Evolutionary conservation across 2,113 vertebrate species (phyloP).

Genomic region (Oncorhynchus nerka): DNA sequence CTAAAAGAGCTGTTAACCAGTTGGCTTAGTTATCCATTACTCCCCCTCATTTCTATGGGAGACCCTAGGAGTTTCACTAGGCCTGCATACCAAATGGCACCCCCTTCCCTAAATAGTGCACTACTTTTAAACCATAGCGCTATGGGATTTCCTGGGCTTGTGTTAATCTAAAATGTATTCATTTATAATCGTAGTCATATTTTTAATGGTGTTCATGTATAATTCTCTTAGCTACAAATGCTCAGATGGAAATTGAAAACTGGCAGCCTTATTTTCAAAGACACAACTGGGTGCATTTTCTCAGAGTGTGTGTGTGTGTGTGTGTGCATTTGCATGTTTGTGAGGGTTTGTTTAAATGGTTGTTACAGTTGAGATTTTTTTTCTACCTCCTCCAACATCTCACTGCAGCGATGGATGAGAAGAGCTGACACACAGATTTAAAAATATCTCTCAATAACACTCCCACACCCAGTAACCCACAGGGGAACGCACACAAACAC

Average conservation of each 20-base stretch:
- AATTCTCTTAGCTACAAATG: constrained; percentile 39
- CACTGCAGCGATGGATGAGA: constrained; percentile 61
- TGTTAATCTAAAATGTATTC: constrained; percentile 26
- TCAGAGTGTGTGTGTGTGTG: constrained; percentile 38
- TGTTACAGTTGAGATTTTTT: constrained; percentile 58
- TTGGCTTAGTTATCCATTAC: constrained; percentile 21
- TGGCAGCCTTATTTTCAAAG: constrained; percentile 41
- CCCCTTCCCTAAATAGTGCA: too few relatives aligned
- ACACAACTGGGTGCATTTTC: constrained; percentile 38
- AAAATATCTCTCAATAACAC: constrained; percentile 74
- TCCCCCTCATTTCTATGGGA: neutral
- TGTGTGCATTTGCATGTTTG: constrained; percentile 22
- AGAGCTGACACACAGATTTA: constrained; percentile 68
- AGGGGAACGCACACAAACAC: constrained; percentile 37
- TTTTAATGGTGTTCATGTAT: constrained; percentile 46
- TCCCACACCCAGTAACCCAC: constrained; percentile 51
- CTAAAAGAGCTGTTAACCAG: neutral
- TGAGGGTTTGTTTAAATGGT: constrained; percentile 35
- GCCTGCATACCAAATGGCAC: too few relatives aligned
- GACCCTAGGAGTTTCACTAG: neutral
- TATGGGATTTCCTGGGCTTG: constrained; percentile 1
- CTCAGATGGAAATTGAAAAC: constrained; percentile 36
- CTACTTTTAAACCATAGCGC: too few relatives aligned
- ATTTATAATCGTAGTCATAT: constrained; percentile 35
- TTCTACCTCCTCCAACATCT: constrained; percentile 60